Evolutionary conservation across 2,113 vertebrate species (phyloP).

Genomic region (Alosa alosa): DNA sequence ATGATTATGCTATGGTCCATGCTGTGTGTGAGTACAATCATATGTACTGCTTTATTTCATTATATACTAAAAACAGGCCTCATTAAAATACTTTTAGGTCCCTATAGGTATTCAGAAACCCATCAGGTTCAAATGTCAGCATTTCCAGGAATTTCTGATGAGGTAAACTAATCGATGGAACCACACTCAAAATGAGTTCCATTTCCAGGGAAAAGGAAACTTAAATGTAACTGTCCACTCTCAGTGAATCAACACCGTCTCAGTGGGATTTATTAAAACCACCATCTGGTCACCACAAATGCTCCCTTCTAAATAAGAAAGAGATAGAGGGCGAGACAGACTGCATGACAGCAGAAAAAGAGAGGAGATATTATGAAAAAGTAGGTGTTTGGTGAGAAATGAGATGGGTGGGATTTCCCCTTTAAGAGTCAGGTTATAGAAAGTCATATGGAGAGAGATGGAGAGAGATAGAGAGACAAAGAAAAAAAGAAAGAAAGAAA

Average conservation of each 20-base stretch:
- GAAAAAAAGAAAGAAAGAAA: neutral
- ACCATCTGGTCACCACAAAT: conserved; percentile 62
- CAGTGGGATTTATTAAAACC: conserved; percentile 52
- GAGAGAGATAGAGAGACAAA: conserved; percentile 26
- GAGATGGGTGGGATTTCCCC: conserved; percentile 64
- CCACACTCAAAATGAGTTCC: conserved; percentile 28
- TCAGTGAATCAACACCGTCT: conserved; percentile 16
- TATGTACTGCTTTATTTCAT: neutral
- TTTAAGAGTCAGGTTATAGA: conserved; percentile 64
- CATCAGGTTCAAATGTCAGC: conserved; percentile 12
- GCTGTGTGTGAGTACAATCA: neutral
- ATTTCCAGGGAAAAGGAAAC: conserved; percentile 47
- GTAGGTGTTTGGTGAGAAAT: conserved; percentile 75
- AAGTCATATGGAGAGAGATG: conserved; percentile 61
- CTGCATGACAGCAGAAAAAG: conserved; percentile 25
- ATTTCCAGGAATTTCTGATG: conserved; percentile 41
- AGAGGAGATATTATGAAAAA: conserved; percentile 62
- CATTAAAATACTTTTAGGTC: neutral
- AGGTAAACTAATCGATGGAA: conserved; percentile 30
- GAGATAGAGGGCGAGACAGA: conserved; percentile 42
- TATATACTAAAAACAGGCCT: neutral
- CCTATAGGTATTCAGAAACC: conserved; percentile 6
- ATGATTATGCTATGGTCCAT: neutral
- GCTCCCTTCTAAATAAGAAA: conserved; percentile 31
- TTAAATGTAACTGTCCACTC: conserved; percentile 38